phyloP scores from a whole-genome alignment of 2,888 invertebrate genomes.

The Linyphia triangularis region DNA sequence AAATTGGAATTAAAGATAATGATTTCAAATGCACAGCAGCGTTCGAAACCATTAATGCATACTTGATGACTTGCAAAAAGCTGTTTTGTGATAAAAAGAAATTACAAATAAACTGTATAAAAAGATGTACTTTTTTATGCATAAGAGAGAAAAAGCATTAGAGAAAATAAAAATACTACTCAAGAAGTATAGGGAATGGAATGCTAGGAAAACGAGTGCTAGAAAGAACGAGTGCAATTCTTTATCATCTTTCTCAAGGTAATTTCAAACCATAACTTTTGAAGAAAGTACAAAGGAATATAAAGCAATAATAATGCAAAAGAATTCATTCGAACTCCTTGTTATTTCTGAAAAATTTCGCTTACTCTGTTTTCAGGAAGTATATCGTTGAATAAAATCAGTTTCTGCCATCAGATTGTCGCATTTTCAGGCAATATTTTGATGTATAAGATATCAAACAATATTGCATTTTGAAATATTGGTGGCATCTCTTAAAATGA shows the following conservation, averaged over 20 bases:
- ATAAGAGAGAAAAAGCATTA: neutral
- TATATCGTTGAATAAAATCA: constrained; percentile 72
- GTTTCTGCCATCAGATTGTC: constrained; percentile 38
- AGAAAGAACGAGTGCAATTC: constrained; percentile 9
- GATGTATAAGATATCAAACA: constrained; percentile 68
- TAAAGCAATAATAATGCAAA: constrained; percentile 53
- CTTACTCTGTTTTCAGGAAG: constrained; percentile 47
- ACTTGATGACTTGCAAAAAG: constrained; percentile 56
- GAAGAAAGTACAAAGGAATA: constrained; percentile 38
- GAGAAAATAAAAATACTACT: constrained; percentile 31
- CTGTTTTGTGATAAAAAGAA: constrained; percentile 41
- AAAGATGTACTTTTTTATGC: constrained; percentile 11
- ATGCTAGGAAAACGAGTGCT: constrained; percentile 7
- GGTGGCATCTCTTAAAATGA: constrained; percentile 60
- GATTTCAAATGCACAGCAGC: constrained; percentile 52
- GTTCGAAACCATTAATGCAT: constrained; percentile 53
- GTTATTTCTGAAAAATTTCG: constrained; percentile 51
- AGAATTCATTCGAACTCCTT: constrained; percentile 58
- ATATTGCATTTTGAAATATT: constrained; percentile 71
- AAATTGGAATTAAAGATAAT: constrained; percentile 58
- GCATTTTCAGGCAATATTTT: constrained; percentile 64
- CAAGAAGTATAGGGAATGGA: neutral
- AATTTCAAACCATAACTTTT: constrained; percentile 61
- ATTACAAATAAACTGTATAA: constrained; percentile 27
- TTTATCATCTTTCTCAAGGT: constrained; percentile 47